Base-by-base conservation (phyloP, 1,140 invertebrate genomes). In the Cataglyphis hispanica region DNA sequence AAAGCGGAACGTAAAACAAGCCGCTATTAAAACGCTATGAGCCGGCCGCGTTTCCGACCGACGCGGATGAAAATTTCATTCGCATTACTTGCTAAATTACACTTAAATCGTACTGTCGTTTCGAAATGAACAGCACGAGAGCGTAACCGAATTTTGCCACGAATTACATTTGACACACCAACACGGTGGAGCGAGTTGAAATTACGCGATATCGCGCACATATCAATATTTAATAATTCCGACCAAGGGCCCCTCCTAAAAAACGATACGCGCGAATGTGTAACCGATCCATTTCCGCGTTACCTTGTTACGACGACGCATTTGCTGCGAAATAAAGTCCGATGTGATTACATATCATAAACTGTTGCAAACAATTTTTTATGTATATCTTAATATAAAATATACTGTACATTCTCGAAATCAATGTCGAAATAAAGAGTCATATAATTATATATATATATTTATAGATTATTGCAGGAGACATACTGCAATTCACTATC, bases 1-100 rank as follows among this genome's bases (percentile, higher is more conserved):
- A 84, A 89, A 87, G 85, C 83, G 67, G n/a, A 72, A 70, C 37
- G 27, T 61, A 64, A 86, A 86, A 88, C 88, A 84, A 90, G 85
- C 75, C 87, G 53, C 83, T 90, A 90, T 89, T 90, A 90, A 90
- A 89, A 86, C 67, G 67, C 78, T 75, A 87, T 90, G 77, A 89
- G n/a, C 50, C 58, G 86, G 40, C 27, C 19, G 50, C 16, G 43
- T 66, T 43, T 43, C 11, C 11, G 27, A n/a, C 19, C 25, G 10
- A 25, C 46, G 1, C 66, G 78, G 66, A 89, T 90, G 78, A 89
- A 90, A 90, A 89, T 90, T 90, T 90, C 46, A 89, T 85, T 76
- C 77, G 61, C 31, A 85, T 85, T 89, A 80, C 88, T 87, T 89
- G 87, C 34, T 88, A 85, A 86, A 89, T 89, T 81, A 77, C 86